Percentiles rank a stretch among this genome's conserved stretches.
Conservation (phyloP, 2,113 vertebrate genomes). For the Psittacula cyanocephala region DNA sequence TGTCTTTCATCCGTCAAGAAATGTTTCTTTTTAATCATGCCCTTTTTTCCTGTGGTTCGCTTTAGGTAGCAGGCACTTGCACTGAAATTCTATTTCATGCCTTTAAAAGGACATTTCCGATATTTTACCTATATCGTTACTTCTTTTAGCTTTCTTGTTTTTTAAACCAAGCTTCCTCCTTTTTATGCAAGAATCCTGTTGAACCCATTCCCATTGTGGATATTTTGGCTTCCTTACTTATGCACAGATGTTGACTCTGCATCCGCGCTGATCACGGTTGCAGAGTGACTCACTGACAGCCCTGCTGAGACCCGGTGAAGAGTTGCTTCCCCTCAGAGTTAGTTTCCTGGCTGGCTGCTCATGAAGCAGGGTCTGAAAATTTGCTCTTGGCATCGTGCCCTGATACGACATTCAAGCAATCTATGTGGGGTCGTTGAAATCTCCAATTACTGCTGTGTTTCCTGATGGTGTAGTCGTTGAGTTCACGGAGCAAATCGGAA, state of each 20-base stretch:
- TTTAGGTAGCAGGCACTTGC: background rate
- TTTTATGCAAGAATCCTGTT: background rate
- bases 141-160: background rate
- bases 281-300: background rate
- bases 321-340: background rate
- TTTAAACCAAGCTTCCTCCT: background rate
- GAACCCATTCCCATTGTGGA: background rate
- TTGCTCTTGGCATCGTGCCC: background rate
- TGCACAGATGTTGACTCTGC: background rate
- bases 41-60: background rate
- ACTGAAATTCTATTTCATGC: background rate
- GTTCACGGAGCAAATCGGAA: background rate
- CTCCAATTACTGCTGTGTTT: background rate
- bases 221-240: background rate
- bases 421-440: background rate
- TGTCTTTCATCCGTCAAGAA: background rate
- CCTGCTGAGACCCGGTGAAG: background rate
- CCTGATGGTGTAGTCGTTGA: background rate
- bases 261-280: rapidly evolving
- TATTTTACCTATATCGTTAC: background rate
- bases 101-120: background rate
- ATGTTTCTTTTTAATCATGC: background rate
- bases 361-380: background rate
- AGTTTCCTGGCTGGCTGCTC: conserved; percentile 18
- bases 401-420: background rate